Percentiles rank a stretch among this genome's conserved stretches.
Conservation (phyloP, 2,888 invertebrate species). For the Tryphoninae sp. region DNA sequence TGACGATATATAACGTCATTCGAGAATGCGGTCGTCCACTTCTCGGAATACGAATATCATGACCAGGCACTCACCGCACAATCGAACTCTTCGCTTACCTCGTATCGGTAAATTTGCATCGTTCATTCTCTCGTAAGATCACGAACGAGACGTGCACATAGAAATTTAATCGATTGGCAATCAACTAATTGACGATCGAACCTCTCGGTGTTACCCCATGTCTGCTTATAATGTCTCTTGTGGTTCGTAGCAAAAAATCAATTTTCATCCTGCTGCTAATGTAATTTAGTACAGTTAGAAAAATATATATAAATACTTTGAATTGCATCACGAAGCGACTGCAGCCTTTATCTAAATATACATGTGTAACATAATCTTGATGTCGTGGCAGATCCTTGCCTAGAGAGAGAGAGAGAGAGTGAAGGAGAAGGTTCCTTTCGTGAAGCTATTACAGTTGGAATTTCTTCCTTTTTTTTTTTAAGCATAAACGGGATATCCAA, state of each 20-base stretch:
- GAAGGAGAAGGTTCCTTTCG: not conserved
- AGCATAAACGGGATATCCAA: slow-evolving; percentile 55
- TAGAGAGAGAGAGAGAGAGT: not conserved
- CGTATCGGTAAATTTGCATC: not conserved
- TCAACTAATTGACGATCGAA: slow-evolving; percentile 29
- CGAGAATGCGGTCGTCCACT: slow-evolving; percentile 67
- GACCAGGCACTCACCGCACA: not conserved
- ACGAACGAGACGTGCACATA: not conserved
- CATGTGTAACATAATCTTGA: not conserved
- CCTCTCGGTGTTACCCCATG: not conserved
- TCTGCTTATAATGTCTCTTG: not conserved
- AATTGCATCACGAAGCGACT: not conserved
- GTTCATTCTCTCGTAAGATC: not conserved
- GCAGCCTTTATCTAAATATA: slow-evolving; percentile 5
- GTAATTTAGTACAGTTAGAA: not conserved
- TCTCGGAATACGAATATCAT: slow-evolving; percentile 4
- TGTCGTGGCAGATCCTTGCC: slow-evolving; percentile 15
- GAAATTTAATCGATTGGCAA: slow-evolving; percentile 15
- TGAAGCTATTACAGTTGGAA: slow-evolving; percentile 23
- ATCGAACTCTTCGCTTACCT: not conserved
- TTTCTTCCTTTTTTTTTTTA: slow-evolving; percentile 12
- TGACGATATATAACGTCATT: slow-evolving; percentile 42
- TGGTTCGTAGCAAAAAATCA: not conserved
- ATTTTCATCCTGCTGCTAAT: not conserved
- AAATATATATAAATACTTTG: not conserved